Evolutionary conservation across 2,888 invertebrate species (phyloP).

Genomic region (Cataglyphis altisquamis): DNA sequence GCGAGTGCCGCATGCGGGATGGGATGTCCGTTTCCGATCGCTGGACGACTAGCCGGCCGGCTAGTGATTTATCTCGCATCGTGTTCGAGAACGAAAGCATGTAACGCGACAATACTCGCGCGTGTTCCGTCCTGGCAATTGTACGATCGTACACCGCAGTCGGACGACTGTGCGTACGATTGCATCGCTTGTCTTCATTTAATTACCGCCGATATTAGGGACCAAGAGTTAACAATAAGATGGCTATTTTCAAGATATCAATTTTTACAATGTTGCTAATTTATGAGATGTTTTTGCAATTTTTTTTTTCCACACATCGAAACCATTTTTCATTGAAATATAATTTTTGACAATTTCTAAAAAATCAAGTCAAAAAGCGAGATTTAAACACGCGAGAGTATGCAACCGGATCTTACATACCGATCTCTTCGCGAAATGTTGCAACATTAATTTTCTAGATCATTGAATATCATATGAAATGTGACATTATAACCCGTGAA

Average conservation of each 20-base stretch:
- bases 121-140: not conserved
- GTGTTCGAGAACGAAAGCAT: conserved; percentile 39
- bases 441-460: conserved; percentile 1
- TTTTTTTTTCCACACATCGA: not conserved
- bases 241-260: not conserved
- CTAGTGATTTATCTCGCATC: conserved; percentile 43
- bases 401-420: not conserved
- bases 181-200: conserved; percentile 17
- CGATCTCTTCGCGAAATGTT: not conserved
- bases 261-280: not conserved
- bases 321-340: not conserved
- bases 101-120: conserved; percentile 27
- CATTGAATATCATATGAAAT: not conserved
- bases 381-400: not conserved
- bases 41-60: conserved; percentile 26
- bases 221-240: not conserved
- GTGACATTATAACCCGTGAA: not conserved
- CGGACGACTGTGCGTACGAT: not conserved
- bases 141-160: not conserved
- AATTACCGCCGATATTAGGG: not conserved
- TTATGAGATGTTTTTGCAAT: not conserved
- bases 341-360: not conserved
- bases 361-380: not conserved
- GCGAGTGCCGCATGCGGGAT: conserved; percentile 33
- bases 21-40: conserved; percentile 38